phyloP scores from a whole-genome alignment of 2,797 vertebrate species.

The Sebastes ruberrimus region DNA sequence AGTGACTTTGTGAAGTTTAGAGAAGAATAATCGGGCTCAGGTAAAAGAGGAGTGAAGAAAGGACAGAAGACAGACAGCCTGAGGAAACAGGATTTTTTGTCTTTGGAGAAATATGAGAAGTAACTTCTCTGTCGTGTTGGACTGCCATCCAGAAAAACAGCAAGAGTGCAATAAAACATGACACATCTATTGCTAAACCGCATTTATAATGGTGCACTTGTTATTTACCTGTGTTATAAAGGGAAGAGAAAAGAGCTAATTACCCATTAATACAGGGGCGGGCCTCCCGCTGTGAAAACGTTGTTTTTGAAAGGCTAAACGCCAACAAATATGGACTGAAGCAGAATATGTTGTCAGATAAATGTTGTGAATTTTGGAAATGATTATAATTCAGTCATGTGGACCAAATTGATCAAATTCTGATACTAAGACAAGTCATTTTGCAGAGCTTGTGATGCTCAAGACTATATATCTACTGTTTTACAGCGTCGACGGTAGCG shows the following conservation, averaged over 20 bases:
- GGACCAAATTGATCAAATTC: no score
- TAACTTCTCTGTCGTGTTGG: not conserved
- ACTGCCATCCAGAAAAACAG: not conserved
- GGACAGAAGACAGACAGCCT: not conserved
- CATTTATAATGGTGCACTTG: constrained; percentile 31
- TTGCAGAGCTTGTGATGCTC: fast-evolving
- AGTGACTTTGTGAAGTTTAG: not conserved
- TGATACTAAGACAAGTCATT: not conserved
- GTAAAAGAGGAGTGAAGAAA: not conserved
- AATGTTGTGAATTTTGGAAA: not conserved
- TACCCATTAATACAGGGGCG: not conserved
- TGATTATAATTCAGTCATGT: not conserved
- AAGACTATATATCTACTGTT: no score
- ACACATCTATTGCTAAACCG: constrained; percentile 12
- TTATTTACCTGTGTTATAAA: constrained; percentile 36
- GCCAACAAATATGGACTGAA: not conserved
- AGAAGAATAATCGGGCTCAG: not conserved
- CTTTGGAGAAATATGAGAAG: constrained; percentile 3
- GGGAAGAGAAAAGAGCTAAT: constrained; percentile 1
- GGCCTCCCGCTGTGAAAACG: not conserved
- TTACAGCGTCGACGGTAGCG: no score
- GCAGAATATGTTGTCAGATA: not conserved
- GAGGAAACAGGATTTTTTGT: not conserved
- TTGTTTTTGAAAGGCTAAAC: not conserved
- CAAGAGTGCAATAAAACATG: constrained; percentile 28